Base-by-base conservation (phyloP, 2,888 invertebrate species). In the Synergus itoensis region DNA sequence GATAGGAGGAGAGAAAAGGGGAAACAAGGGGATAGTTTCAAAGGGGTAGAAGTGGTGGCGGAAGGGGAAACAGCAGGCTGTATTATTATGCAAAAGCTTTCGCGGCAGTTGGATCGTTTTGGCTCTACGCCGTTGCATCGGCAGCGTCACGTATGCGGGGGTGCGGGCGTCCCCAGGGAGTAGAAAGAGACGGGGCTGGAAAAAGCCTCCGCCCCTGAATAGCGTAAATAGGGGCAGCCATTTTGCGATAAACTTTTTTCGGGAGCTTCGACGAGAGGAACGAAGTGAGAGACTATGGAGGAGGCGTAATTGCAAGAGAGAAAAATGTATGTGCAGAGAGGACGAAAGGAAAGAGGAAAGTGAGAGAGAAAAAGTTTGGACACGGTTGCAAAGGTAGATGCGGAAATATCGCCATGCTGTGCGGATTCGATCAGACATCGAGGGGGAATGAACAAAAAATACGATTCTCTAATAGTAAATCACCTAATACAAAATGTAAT, bases 81-180 rank as follows among this genome's bases (percentile, higher is more conserved):
- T 91, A 91, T 92, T 92, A 92, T 91, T 92, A 92, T 92, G 92
- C 92, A 91, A 92, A 92, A 92, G 91, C 92, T 91, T 90, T 90
- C 90, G 89, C 90, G 90, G 90, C 90, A 90, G 90, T 89, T 90
- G 91, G 90, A 88, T 90, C 90, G 90, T 90, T 91, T 88, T 87
- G 85, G 89, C 88, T 90, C 89, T 86, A 87, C 86, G 86, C 87
- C 88, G 88, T 73, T 78, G 80, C 83, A 78, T 67, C 86, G 84
- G 83, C 84, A 86, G 81, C 84, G 80, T 79, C 69, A 77, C 77
- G 69, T 80, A 81, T 76, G 40, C 78, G 82, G 77, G 77, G 82
- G 69, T 79, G 85, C 82, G 79, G 77, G 80, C 76, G 78, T 78
- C 78, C 67, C 48, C 62, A 67, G 67, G 63, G 76, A 76, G 79